Conservation (phyloP, 2,797 vertebrate genomes). For the Chiloscyllium punctatum region DNA sequence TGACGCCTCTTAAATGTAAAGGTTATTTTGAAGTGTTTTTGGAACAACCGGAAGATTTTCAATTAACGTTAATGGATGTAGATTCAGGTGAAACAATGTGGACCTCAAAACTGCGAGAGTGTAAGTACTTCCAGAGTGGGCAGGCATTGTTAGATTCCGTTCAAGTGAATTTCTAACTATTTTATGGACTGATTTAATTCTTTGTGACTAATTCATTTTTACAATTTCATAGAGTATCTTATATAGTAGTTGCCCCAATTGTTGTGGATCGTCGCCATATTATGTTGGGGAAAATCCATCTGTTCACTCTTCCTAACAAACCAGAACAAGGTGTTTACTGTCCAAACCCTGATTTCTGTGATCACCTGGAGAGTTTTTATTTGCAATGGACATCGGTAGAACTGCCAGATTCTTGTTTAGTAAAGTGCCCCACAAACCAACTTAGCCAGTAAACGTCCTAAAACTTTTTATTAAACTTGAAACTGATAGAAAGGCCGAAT, state of each 20-base stretch:
- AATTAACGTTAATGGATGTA: constrained; percentile 64
- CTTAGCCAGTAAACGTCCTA: not conserved
- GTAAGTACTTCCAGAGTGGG: constrained; percentile 48
- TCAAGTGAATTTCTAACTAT: not conserved
- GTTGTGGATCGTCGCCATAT: not conserved
- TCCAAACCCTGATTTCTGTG: not conserved
- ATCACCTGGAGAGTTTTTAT: not conserved
- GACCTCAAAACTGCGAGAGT: constrained; percentile 72
- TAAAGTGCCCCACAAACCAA: not conserved
- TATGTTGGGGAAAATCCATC: too few species aligned
- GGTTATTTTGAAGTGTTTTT: constrained; percentile 77
- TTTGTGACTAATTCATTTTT: not conserved
- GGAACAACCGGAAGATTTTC: constrained; percentile 72
- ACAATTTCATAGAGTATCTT: not conserved
- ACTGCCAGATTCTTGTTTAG: not conserved
- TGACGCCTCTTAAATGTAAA: constrained; percentile 64
- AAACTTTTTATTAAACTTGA: not conserved
- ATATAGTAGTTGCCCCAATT: not conserved
- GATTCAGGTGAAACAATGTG: constrained; percentile 65
- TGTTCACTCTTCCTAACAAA: not conserved
- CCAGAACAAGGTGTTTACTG: not conserved
- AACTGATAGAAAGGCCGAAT: not conserved
- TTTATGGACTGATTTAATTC: not conserved
- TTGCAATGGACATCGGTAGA: not conserved
- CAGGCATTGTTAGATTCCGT: not conserved